Evolutionary conservation across 2,113 vertebrate species (phyloP).

Genomic region (Boulengeromyrus knoepffleri): DNA sequence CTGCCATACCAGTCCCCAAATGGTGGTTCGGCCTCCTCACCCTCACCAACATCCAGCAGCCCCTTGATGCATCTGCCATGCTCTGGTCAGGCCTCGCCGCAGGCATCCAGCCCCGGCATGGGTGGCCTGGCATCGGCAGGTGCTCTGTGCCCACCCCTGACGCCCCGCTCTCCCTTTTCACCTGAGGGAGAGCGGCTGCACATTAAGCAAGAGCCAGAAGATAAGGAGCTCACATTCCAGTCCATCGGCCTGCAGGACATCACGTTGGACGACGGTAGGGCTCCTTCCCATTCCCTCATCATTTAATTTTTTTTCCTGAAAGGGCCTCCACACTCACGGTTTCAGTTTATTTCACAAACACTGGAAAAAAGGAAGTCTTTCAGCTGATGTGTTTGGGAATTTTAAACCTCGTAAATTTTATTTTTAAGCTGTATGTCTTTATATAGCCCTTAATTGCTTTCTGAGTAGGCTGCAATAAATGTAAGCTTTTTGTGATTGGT

Average conservation of each 20-base stretch:
- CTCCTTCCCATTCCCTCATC: background rate
- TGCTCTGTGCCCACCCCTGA: constrained; percentile 69
- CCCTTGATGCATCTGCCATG: constrained; percentile 61
- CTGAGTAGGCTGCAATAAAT: background rate
- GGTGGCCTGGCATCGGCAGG: constrained; percentile 58
- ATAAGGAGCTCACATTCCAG: constrained; percentile 82
- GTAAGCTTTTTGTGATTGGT: background rate
- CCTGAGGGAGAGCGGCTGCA: constrained; percentile 66
- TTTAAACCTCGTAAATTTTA: background rate
- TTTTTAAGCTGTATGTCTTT: background rate
- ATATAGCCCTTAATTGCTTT: background rate
- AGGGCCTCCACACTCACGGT: background rate
- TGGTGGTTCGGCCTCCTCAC: constrained; percentile 67
- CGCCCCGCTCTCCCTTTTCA: constrained; percentile 67
- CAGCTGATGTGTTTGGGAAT: background rate
- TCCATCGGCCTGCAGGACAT: constrained; percentile 94
- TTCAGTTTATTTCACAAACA: background rate
- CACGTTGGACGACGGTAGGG: constrained; percentile 92
- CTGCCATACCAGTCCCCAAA: constrained; percentile 85
- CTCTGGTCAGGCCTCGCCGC: constrained; percentile 79
- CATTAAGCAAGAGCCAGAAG: constrained; percentile 92
- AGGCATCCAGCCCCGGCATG: constrained; percentile 74
- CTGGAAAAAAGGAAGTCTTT: background rate
- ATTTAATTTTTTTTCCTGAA: background rate
- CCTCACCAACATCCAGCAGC: constrained; percentile 66